phyloP scores from a whole-genome alignment of 1,140 invertebrate genomes.

The Chionoecetes opilio region DNA sequence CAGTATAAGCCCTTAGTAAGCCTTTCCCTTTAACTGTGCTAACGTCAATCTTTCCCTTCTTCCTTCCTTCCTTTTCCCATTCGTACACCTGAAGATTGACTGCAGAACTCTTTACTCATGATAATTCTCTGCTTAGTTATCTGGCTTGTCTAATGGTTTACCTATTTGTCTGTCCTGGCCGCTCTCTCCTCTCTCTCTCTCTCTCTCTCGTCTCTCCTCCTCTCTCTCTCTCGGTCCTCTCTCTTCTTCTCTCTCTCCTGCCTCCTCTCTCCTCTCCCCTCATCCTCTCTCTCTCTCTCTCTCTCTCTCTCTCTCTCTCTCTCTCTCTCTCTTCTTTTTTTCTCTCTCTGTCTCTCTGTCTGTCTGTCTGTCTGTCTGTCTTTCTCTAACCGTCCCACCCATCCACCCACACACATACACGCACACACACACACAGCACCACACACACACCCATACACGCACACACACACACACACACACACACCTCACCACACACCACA shows the following conservation, averaged over 20 bases:
- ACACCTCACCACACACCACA: too few relatives aligned
- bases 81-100: too few relatives aligned
- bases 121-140: too few relatives aligned
- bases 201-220: neutral
- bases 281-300: too few relatives aligned
- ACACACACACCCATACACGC: too few relatives aligned
- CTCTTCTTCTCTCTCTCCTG: neutral
- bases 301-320: neutral
- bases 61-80: neutral
- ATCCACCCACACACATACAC: too few relatives aligned
- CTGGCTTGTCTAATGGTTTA: too few relatives aligned
- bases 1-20: neutral
- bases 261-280: neutral
- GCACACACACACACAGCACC: too few relatives aligned
- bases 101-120: too few relatives aligned
- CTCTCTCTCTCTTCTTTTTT: neutral
- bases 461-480: too few relatives aligned
- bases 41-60: neutral
- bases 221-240: neutral
- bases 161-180: too few relatives aligned
- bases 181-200: neutral
- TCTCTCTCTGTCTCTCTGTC: neutral
- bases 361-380: neutral
- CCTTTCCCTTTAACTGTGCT: neutral
- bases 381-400: neutral